A percentile compares a stretch with the other conserved stretches of the same genome.
These are phyloP conservation scores for Ploceus nigricollis DNA, from an alignment of 2,113 vertebrate genomes.

Conservation along the genomic window DNA sequence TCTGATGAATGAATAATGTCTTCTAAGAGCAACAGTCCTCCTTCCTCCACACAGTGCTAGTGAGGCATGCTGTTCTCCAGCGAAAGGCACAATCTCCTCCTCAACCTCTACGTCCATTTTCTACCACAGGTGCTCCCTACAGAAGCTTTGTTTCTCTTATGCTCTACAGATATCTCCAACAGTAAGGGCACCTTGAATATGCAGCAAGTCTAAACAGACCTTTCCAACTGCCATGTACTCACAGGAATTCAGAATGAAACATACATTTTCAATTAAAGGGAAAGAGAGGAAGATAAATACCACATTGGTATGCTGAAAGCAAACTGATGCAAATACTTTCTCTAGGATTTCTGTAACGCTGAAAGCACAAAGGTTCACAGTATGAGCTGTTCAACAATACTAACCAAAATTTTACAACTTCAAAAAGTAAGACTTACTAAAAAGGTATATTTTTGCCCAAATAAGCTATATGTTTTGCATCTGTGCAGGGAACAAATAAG, in stretches of 20 bases:
- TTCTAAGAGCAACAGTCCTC: not conserved
- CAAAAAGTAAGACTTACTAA: not conserved
- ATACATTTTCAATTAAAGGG: not conserved
- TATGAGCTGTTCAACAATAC: not conserved
- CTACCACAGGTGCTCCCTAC: not conserved
- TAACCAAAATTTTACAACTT: not conserved
- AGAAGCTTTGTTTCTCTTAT: not conserved
- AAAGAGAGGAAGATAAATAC: not conserved
- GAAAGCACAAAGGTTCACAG: not conserved
- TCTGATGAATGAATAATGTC: not conserved
- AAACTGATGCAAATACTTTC: not conserved
- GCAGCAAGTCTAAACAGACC: not conserved
- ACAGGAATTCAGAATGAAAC: not conserved
- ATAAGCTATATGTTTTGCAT: not conserved
- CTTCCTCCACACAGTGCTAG: not conserved
- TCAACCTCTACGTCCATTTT: not conserved
- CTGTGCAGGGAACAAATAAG: not conserved
- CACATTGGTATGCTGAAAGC: not conserved
- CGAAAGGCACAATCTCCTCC: rapidly evolving
- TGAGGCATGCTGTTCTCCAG: too few species aligned
- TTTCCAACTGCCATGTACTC: not conserved
- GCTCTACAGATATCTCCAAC: not conserved
- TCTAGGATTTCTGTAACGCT: not conserved
- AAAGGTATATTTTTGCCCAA: not conserved
- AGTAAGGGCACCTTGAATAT: not conserved